phyloP scores from a whole-genome alignment of 2,113 vertebrate genomes.

The Poeciliopsis retropinna region DNA sequence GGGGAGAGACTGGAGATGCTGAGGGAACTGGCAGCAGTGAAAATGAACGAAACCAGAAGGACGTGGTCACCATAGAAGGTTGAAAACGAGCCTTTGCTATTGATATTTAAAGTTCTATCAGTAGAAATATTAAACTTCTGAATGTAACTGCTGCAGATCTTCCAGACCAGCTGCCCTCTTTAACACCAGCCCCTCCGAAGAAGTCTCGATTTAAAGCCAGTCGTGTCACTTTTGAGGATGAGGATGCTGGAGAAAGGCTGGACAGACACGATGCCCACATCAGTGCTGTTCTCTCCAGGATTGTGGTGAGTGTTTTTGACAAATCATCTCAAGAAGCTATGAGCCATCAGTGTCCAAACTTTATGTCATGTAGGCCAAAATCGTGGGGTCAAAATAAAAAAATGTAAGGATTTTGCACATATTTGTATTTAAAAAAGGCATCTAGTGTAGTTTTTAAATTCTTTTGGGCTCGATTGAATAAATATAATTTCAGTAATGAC shows the following conservation, averaged over 20 bases:
- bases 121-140: not conserved
- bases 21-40: slow-evolving; percentile 14
- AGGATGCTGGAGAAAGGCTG: slow-evolving; percentile 85
- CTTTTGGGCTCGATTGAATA: too few relatives aligned
- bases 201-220: slow-evolving; percentile 84
- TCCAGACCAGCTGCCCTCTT: slow-evolving; percentile 86
- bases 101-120: not conserved
- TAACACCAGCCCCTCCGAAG: slow-evolving; percentile 90
- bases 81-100: not conserved
- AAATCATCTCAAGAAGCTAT: not conserved
- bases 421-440: too few relatives aligned
- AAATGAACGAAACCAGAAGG: slow-evolving; percentile 65
- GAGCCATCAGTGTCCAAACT: not conserved
- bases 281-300: slow-evolving; percentile 91
- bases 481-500: too few relatives aligned
- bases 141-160: slow-evolving; percentile 76
- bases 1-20: slow-evolving; percentile 64
- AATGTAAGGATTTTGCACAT: too few relatives aligned
- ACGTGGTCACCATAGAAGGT: slow-evolving; percentile 90
- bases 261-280: slow-evolving; percentile 88
- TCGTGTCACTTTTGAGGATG: slow-evolving; percentile 80
- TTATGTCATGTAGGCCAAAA: too few relatives aligned
- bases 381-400: too few relatives aligned
- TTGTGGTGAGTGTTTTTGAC: slow-evolving; percentile 83
- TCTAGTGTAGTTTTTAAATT: too few relatives aligned